Evolutionary conservation across 2,888 invertebrate genomes (phyloP).

Genomic region (Mesorhabditis spiculigera): DNA sequence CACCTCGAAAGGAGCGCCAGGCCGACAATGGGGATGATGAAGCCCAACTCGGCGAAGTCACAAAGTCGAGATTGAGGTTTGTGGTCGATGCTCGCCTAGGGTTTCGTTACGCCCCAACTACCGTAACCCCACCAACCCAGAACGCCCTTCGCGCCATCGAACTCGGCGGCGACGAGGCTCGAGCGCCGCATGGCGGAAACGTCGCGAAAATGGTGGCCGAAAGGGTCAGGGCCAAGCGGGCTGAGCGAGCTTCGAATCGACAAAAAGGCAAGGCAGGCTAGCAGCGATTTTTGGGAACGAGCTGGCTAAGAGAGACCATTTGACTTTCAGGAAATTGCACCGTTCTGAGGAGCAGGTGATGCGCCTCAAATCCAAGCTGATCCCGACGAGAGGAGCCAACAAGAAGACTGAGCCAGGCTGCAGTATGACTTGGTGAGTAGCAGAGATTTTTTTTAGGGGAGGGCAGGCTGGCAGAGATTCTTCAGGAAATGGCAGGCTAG

Average conservation of each 20-base stretch:
- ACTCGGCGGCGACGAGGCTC: slow-evolving; percentile 36
- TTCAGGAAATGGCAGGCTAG: no score
- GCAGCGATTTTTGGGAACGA: no score
- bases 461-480: no score
- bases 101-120: neutral
- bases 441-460: neutral
- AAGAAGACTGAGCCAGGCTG: slow-evolving; percentile 13
- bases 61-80: neutral
- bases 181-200: slow-evolving; percentile 51
- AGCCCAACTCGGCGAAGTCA: neutral
- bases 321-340: neutral
- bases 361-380: slow-evolving; percentile 8
- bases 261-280: neutral
- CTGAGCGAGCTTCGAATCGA: neutral
- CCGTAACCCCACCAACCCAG: neutral
- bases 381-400: neutral
- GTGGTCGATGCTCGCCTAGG: neutral
- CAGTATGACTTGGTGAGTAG: slow-evolving; percentile 17
- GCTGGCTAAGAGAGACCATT: neutral
- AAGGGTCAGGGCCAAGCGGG: slow-evolving; percentile 13
- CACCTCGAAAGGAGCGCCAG: neutral
- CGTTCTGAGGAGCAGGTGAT: slow-evolving; percentile 11
- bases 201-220: slow-evolving; percentile 44
- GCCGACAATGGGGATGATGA: neutral
- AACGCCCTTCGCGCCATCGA: slow-evolving; percentile 21